These are phyloP conservation scores for Psammodynastes pulverulentus DNA, from an alignment of 2,113 vertebrate genomes.

Conservation along the genomic window DNA sequence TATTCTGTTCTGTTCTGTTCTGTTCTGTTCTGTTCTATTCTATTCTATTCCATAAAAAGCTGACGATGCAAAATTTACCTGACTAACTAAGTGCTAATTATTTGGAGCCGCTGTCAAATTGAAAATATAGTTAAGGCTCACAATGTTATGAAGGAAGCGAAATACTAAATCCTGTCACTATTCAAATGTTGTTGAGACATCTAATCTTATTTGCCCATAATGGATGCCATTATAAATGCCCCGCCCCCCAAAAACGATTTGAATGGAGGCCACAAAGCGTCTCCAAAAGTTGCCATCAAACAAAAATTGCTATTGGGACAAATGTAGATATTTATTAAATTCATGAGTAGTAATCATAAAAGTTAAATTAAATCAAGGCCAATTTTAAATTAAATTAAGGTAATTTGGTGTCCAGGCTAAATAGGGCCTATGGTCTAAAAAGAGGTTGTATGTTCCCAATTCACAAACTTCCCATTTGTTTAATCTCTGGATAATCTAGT, in stretches of 20 bases:
- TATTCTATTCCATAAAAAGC: background rate
- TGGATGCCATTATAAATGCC: background rate
- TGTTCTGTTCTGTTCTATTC: no score
- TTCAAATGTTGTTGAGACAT: background rate
- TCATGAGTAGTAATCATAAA: background rate
- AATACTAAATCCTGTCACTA: no score
- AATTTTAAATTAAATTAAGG: background rate
- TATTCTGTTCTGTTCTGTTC: no score
- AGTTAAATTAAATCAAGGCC: background rate
- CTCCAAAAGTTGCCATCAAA: background rate
- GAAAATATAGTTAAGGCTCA: slow-evolving; percentile 1
- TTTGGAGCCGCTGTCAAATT: background rate
- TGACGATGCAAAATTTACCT: background rate
- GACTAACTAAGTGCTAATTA: slow-evolving; percentile 19
- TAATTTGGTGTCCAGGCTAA: background rate
- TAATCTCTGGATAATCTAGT: background rate
- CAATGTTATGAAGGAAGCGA: background rate
- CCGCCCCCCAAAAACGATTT: background rate
- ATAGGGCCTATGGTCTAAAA: background rate
- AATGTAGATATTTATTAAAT: background rate
- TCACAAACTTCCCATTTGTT: background rate
- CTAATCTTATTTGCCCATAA: background rate
- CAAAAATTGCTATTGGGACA: background rate
- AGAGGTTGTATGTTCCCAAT: background rate
- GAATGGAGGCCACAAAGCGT: background rate